Conservation (phyloP, 2,113 vertebrate species). For the Ageneiosus marmoratus region DNA sequence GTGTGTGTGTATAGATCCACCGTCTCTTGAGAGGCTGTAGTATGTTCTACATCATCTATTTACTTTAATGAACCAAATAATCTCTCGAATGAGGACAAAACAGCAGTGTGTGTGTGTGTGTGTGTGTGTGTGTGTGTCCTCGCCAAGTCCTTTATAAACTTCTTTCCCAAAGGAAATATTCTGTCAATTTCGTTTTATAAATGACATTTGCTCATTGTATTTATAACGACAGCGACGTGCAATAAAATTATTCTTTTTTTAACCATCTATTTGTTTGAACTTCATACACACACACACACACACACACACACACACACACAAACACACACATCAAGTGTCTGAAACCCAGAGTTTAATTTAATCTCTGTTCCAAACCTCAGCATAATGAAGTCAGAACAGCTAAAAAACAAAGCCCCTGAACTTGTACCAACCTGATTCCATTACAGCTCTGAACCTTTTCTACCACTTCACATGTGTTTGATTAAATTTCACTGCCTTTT, state of each 20-base stretch:
- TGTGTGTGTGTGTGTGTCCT: neutral
- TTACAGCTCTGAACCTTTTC: too few species aligned
- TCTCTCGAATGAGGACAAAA: neutral
- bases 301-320: neutral
- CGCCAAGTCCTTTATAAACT: neutral
- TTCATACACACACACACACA: neutral
- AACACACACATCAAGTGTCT: neutral
- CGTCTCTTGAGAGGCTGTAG: neutral
- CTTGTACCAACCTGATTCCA: too few species aligned
- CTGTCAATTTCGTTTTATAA: neutral
- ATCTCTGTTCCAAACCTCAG: constrained; percentile 65
- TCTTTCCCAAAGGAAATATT: neutral
- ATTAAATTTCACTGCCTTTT: too few species aligned
- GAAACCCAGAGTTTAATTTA: constrained; percentile 69
- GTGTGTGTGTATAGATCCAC: too few species aligned
- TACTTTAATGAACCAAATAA: neutral
- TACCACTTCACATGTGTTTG: too few species aligned
- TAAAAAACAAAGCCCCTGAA: too few species aligned
- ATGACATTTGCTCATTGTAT: neutral
- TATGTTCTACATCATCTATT: neutral
- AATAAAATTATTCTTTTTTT: constrained; percentile 11
- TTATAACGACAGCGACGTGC: neutral
- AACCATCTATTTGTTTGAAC: neutral
- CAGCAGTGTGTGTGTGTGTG: too few species aligned
- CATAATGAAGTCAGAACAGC: too few species aligned